Evolutionary conservation across 2,888 invertebrate species (phyloP).

Genomic region (Caenorhabditis sp.): DNA sequence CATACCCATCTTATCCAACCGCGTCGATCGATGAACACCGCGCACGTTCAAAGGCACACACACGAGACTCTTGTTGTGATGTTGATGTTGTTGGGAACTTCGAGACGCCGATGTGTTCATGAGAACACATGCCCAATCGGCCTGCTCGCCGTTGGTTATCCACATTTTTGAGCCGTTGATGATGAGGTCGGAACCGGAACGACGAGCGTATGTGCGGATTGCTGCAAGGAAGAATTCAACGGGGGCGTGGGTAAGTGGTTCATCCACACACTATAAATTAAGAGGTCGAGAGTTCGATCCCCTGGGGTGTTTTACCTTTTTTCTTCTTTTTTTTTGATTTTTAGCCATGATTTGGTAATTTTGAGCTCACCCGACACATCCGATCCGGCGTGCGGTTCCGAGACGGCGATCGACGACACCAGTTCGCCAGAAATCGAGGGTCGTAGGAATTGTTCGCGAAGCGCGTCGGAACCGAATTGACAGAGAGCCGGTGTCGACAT

Average conservation of each 20-base stretch:
- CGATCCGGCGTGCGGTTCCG: slow-evolving; percentile 74
- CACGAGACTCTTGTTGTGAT: slow-evolving; percentile 75
- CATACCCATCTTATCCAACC: slow-evolving; percentile 75
- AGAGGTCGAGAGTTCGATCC: too few relatives aligned
- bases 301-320: too few relatives aligned
- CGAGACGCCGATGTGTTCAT: slow-evolving; percentile 74
- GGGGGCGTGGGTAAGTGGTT: too few relatives aligned
- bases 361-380: slow-evolving; percentile 74
- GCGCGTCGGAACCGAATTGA: slow-evolving; percentile 71
- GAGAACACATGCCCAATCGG: slow-evolving; percentile 76
- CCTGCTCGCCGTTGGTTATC: slow-evolving; percentile 75
- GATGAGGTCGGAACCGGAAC: slow-evolving; percentile 73
- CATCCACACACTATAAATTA: too few relatives aligned
- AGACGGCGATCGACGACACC: slow-evolving; percentile 75
- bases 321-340: too few relatives aligned
- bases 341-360: too few relatives aligned
- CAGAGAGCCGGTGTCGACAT: slow-evolving; percentile 76
- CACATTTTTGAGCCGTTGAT: slow-evolving; percentile 77
- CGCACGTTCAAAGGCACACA: slow-evolving; percentile 72
- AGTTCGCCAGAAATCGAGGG: slow-evolving; percentile 74
- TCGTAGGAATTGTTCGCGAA: slow-evolving; percentile 73
- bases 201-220: slow-evolving; percentile 74
- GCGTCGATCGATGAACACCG: slow-evolving; percentile 69
- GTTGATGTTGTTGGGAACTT: slow-evolving; percentile 54
- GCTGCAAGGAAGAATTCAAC: slow-evolving; percentile 60